Conservation (phyloP, 2,113 vertebrate genomes). For the Rhadina sibilatrix region DNA sequence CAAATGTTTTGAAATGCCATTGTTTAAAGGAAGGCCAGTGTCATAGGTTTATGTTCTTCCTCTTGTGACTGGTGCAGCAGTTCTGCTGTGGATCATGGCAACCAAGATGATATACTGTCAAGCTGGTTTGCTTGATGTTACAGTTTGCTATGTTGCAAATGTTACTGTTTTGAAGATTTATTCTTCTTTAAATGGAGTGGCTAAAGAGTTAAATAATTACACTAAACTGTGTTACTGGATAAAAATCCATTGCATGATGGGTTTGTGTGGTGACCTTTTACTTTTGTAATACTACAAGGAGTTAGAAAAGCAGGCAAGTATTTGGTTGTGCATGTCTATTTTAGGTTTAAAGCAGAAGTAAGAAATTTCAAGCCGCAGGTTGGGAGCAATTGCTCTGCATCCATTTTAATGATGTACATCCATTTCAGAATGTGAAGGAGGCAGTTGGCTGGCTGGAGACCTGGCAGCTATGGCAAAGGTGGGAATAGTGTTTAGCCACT, state of each 20-base stretch:
- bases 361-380: neutral
- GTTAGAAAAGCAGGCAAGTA: neutral
- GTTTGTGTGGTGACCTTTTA: neutral
- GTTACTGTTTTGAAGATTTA: neutral
- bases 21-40: neutral
- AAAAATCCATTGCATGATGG: neutral
- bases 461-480: neutral
- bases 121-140: neutral
- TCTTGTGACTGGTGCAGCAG: neutral
- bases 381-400: neutral
- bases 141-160: neutral
- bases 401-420: neutral
- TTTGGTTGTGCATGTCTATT: neutral
- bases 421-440: neutral
- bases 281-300: neutral
- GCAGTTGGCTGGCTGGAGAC: neutral
- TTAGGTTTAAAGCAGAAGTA: neutral
- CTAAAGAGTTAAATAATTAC: neutral
- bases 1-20: neutral
- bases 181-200: neutral
- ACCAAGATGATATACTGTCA: neutral
- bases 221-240: neutral
- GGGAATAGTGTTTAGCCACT: neutral
- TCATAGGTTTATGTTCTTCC: neutral
- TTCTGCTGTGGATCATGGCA: neutral